A percentile compares a stretch with the other conserved stretches of the same genome.
Evolutionary conservation across 2,797 vertebrate genomes (phyloP).

Genomic region (Pitangus sulphuratus): DNA sequence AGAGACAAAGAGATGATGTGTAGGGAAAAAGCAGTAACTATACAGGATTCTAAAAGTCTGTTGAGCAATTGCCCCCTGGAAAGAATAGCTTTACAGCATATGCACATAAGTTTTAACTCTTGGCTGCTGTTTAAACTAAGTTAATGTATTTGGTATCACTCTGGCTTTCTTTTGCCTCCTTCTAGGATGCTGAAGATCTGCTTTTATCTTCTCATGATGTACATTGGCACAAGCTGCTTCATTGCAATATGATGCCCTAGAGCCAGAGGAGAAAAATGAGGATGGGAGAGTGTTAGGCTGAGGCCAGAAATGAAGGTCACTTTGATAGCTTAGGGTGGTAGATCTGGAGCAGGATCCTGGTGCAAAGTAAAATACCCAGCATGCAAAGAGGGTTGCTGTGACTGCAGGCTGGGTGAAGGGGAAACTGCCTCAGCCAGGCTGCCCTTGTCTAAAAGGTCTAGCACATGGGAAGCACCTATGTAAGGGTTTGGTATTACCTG

Average conservation of each 20-base stretch:
- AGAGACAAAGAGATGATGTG: not conserved
- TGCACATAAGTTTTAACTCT: not conserved
- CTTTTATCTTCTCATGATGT: not conserved
- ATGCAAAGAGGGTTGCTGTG: rapidly evolving
- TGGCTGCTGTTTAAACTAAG: not conserved
- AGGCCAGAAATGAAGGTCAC: not conserved
- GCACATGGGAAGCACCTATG: not conserved
- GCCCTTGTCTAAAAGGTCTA: not conserved
- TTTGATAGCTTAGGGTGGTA: not conserved
- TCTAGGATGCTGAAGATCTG: not conserved
- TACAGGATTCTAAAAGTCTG: conserved; percentile 10
- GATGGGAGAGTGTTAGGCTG: not conserved
- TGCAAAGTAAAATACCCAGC: not conserved
- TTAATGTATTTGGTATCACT: not conserved
- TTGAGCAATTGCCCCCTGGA: conserved; percentile 12
- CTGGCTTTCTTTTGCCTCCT: not conserved
- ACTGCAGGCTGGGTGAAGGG: not conserved
- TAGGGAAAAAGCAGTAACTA: not conserved
- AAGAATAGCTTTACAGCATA: not conserved
- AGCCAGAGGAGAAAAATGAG: not conserved
- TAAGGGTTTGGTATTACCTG: not conserved
- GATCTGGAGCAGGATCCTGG: not conserved
- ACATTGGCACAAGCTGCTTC: not conserved
- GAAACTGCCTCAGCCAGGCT: not conserved
- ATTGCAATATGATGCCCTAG: rapidly evolving